Conservation (phyloP, 92 coral and sea anemone genomes). For the Porites divaricata region DNA sequence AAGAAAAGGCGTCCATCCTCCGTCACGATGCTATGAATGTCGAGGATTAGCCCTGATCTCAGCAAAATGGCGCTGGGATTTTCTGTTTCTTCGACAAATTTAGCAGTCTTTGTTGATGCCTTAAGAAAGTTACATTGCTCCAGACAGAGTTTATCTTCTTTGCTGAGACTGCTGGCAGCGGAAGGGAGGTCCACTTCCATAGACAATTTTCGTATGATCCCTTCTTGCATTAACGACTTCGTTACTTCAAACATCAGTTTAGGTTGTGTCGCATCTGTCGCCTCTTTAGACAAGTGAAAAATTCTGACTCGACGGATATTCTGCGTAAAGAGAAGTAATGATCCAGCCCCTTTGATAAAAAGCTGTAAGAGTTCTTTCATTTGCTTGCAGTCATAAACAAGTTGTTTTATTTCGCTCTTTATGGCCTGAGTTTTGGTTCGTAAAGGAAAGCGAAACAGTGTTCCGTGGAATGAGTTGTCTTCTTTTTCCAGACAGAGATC, state of each 20-base stretch:
- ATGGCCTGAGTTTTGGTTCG: constrained; percentile 57
- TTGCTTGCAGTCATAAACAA: constrained; percentile 62
- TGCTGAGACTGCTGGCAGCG: constrained; percentile 47
- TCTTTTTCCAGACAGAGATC: constrained; percentile 51
- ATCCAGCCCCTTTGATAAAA: constrained; percentile 67
- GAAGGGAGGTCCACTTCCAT: constrained; percentile 49
- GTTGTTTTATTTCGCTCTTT: constrained; percentile 72
- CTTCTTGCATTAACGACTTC: constrained; percentile 46
- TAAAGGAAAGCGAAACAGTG: constrained; percentile 84
- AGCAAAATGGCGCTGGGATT: constrained; percentile 18
- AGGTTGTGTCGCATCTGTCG: constrained; percentile 42
- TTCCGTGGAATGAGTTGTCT: constrained; percentile 64
- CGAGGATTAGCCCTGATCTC: constrained; percentile 53
- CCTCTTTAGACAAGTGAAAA: constrained; percentile 49
- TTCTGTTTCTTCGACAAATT: neutral
- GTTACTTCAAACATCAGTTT: constrained; percentile 63
- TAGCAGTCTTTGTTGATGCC: constrained; percentile 57
- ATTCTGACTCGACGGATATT: constrained; percentile 72
- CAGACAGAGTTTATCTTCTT: constrained; percentile 48
- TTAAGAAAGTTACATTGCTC: constrained; percentile 68
- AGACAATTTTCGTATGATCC: constrained; percentile 29
- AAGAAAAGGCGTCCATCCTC: neutral
- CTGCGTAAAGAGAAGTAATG: constrained; percentile 85
- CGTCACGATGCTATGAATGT: constrained; percentile 26
- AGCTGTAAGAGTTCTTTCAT: constrained; percentile 64